Base-by-base conservation (phyloP, 2,888 invertebrate genomes). In the Bedellia somnulentella region DNA sequence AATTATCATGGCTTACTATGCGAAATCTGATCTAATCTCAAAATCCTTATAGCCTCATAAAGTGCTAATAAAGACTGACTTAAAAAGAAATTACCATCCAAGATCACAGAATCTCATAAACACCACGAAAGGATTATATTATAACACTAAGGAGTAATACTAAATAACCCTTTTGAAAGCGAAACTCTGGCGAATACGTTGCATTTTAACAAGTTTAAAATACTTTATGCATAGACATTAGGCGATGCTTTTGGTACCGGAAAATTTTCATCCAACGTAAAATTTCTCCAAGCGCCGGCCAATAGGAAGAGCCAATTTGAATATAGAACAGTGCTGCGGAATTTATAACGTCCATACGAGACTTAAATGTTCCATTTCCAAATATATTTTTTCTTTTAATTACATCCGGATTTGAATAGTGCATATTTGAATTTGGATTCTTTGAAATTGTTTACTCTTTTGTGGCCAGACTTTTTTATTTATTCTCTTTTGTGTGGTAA, bases 181-280 rank as follows among this genome's bases (percentile, higher is more conserved):
- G 40, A 43, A 34, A 40, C n/a, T n/a, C n/a, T n/a, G n/a, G n/a
- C n/a, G n/a, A n/a, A 60, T 57, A 60, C 64, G 63, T 64, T 71
- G 70, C 67, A 71, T 71, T 70, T 70, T 61, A 70, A 70, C 70
- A 61, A 70, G 63, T 70, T 70, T 59, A 60, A 63, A 70, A 71
- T 71, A 70, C 66, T 71, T 71, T 73, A 71, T 71, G 70, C 71
- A 71, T 70, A 67, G 71, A 70, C 57, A 64, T 67, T 68, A 68
- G 57, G 46, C 36, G 53, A 31, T 34, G 39, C 42, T 44, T 40
- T 38, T 33, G 38, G 46, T 49, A 43, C 45, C 42, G 44, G 42
- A 42, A 46, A 49, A 52, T 53, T 57, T 54, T 49, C 51, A 47
- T 18, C 9, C 9, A 18, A 18, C 9, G 9, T 6, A 18, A 6